These are phyloP conservation scores for Oreotrochilus melanogaster DNA, from an alignment of 2,113 vertebrate species.

Conservation along the genomic window DNA sequence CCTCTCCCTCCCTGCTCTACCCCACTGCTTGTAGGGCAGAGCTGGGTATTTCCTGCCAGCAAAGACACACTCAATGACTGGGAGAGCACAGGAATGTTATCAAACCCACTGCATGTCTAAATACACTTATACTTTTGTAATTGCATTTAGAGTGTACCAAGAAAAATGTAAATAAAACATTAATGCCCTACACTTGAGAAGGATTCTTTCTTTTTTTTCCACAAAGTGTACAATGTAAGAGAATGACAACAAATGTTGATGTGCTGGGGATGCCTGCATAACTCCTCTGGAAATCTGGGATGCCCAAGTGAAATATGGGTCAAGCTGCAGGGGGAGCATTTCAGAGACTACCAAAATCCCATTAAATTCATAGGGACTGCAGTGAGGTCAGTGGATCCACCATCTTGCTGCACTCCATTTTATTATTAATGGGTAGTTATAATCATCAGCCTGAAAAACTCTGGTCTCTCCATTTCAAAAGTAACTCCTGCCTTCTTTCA, in stretches of 20 bases:
- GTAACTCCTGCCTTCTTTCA: not conserved
- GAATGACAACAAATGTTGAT: not conserved
- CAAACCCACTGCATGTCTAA: not conserved
- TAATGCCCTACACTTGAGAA: not conserved
- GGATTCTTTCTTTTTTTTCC: not conserved
- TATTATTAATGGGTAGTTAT: conserved; percentile 1
- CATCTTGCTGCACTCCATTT: not conserved
- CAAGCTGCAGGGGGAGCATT: not conserved
- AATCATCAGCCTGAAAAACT: not conserved
- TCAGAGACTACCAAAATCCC: not conserved
- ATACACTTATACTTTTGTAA: not conserved
- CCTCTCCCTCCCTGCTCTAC: not conserved
- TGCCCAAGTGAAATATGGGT: not conserved
- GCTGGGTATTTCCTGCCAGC: not conserved
- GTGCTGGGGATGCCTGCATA: not conserved
- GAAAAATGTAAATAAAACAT: not conserved
- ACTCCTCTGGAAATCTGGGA: not conserved
- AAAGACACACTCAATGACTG: fast-evolving
- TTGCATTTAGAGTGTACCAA: not conserved
- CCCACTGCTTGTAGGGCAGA: not conserved
- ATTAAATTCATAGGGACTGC: not conserved
- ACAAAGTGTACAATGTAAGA: not conserved
- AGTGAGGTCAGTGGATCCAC: not conserved
- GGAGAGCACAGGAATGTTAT: not conserved
- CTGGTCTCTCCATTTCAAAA: not conserved